Evolutionary conservation across 2,888 invertebrate species (phyloP).

Genomic region (Thysanoteuthis rhombus): DNA sequence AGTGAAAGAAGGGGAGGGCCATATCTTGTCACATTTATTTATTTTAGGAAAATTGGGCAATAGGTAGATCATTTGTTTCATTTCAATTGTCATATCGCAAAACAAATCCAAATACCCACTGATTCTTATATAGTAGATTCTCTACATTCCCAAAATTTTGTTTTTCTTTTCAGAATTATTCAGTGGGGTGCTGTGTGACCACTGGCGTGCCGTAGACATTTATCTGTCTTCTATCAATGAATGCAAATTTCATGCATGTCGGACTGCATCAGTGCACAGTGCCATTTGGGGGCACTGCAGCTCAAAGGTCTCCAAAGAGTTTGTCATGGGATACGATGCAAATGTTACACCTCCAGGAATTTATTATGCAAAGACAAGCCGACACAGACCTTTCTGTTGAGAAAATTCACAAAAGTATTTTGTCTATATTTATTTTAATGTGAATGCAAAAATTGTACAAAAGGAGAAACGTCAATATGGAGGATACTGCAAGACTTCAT

Average conservation of each 20-base stretch:
- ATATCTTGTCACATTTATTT: no score
- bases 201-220: neutral
- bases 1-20: no score
- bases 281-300: neutral
- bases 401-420: neutral
- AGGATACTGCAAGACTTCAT: no score
- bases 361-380: neutral
- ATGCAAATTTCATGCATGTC: slow-evolving; percentile 16
- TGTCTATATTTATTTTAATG: neutral
- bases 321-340: slow-evolving; percentile 18
- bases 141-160: neutral
- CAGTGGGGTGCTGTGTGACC: neutral
- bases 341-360: neutral
- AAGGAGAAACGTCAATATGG: no score
- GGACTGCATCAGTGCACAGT: neutral
- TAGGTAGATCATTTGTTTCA: no score
- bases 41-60: no score
- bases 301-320: neutral
- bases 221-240: neutral
- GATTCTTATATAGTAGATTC: no score
- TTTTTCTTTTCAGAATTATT: neutral
- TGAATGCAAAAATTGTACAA: no score
- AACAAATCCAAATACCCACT: no score
- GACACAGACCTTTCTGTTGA: neutral
- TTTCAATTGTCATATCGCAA: no score